Percentiles rank a stretch among this genome's conserved stretches.
Conservation (phyloP, 2,888 invertebrate genomes). For the Tanypteryx hageni region DNA sequence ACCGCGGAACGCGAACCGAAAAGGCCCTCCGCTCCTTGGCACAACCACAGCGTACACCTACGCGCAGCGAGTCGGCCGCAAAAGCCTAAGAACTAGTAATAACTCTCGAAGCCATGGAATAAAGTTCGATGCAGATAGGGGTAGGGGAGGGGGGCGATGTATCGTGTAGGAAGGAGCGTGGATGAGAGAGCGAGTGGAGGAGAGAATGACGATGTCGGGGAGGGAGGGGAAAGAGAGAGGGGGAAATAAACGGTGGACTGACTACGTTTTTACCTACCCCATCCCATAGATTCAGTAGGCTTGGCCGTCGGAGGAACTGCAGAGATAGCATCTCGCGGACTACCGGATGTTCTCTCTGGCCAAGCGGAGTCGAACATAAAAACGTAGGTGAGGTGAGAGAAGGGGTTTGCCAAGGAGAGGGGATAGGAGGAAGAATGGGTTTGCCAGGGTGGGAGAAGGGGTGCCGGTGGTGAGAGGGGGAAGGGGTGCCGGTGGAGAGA, state of each 20-base stretch:
- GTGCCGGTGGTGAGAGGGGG: not conserved
- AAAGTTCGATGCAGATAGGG: slow-evolving; percentile 10
- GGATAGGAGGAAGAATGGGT: not conserved
- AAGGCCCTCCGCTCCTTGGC: slow-evolving; percentile 6
- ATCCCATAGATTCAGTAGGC: slow-evolving; percentile 50
- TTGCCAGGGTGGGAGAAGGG: not conserved
- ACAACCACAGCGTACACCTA: not conserved
- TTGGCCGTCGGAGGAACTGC: slow-evolving; percentile 56
- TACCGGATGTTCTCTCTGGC: slow-evolving; percentile 60
- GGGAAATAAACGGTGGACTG: slow-evolving; percentile 45
- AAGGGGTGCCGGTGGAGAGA: not conserved
- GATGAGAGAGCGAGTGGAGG: not conserved
- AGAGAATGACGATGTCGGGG: not conserved
- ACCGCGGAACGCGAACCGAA: slow-evolving; percentile 19
- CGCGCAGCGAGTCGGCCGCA: slow-evolving; percentile 13
- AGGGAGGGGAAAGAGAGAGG: not conserved
- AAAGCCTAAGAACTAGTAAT: slow-evolving; percentile 33
- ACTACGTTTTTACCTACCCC: slow-evolving; percentile 34
- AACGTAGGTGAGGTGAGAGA: slow-evolving; percentile 20
- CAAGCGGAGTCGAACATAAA: slow-evolving; percentile 59
- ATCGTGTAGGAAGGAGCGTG: not conserved
- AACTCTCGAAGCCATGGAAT: not conserved
- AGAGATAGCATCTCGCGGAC: slow-evolving; percentile 61
- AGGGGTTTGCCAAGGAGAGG: not conserved
- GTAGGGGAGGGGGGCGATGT: not conserved